These are phyloP conservation scores for Oreotrochilus melanogaster DNA, from an alignment of 2,113 vertebrate genomes.

Conservation along the genomic window DNA sequence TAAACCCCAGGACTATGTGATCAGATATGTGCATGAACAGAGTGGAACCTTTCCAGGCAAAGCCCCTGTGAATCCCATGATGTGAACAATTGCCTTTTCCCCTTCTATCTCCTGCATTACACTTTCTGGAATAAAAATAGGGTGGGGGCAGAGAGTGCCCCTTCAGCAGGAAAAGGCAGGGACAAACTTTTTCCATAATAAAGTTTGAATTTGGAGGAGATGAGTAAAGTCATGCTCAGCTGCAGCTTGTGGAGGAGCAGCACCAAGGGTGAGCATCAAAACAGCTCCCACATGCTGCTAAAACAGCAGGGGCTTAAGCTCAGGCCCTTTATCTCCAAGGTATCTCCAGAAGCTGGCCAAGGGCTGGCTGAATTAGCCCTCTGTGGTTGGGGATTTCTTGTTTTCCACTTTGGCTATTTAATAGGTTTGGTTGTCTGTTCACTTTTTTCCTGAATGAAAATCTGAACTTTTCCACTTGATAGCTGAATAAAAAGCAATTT, in stretches of 20 bases:
- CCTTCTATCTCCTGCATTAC: background rate
- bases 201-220: background rate
- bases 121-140: background rate
- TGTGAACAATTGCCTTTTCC: background rate
- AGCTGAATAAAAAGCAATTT: background rate
- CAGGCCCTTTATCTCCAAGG: background rate
- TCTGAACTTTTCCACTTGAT: background rate
- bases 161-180: background rate
- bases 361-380: background rate
- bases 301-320: background rate
- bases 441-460: background rate
- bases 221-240: fast-evolving
- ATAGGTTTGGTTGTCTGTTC: background rate
- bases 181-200: fast-evolving
- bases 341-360: background rate
- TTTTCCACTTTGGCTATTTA: background rate
- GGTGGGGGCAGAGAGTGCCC: fast-evolving
- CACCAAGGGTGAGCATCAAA: fast-evolving
- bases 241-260: background rate
- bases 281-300: background rate
- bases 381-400: background rate
- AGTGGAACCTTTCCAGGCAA: background rate
- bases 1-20: background rate
- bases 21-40: background rate
- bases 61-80: no score